Base-by-base conservation (phyloP, 2,113 vertebrate species). In the Nannobrachium achirus region DNA sequence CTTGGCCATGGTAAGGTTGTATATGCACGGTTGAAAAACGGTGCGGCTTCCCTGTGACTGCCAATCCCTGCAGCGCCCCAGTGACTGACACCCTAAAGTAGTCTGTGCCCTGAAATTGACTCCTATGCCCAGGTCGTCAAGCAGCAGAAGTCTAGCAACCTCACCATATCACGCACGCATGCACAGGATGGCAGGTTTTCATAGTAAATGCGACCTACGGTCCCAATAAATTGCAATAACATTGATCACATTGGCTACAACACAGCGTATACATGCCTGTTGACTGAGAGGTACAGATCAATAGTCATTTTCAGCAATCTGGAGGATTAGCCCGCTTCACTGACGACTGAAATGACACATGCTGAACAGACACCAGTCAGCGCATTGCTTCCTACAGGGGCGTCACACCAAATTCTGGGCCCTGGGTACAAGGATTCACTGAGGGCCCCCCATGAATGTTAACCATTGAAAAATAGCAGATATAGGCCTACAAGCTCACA, bases 221-320 rank as follows among this genome's bases (percentile, higher is more conserved):
- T n/a, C n/a, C n/a, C n/a, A n/a, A n/a, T n/a, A n/a, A n/a, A n/a
- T n/a, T n/a, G n/a, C n/a, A n/a, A n/a, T n/a, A n/a, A n/a, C n/a
- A n/a, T n/a, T n/a, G n/a, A n/a, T n/a, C n/a, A n/a, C n/a, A n/a
- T n/a, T n/a, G n/a, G n/a, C n/a, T 60, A 49, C 60, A 56, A 74
- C 62, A 79, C 55, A 18, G 63, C 63, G 71, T 79, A 48, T 81
- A 71, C 66, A 56, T 72, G 69, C 46, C 45, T 56, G 80, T 74
- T 66, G 80, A 76, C 61, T 70, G 79, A 85, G 67, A 52, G 69
- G 71, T 74, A 56, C 50, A 80, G 66, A 88, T 89, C 88, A 79
- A 92, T 90, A 83, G 77, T 88, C 69, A 90, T 90, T 83, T 89
- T 88, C 82, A 82, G 80, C 76, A 78, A 81, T 86, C 79, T 88